Conservation (phyloP, 2,797 vertebrate genomes). For the Lepidocolaptes lacrymiger region DNA sequence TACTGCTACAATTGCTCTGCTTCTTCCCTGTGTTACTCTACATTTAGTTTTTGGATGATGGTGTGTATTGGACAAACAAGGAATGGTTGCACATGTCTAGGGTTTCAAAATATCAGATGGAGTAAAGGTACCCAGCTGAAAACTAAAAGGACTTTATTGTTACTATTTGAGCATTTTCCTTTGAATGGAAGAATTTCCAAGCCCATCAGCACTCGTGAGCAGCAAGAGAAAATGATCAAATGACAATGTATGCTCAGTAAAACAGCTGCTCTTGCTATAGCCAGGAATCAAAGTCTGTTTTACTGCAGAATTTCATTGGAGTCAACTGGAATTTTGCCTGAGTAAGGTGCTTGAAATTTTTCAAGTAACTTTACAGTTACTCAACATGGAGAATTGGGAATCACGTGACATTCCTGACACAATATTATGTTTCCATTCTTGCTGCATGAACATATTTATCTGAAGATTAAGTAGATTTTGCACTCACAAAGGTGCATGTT, state of each 20-base stretch:
- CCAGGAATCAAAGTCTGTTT: neutral
- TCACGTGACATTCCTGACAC: conserved; percentile 37
- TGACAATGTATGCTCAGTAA: neutral
- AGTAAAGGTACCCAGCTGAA: neutral
- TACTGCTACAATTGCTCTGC: neutral
- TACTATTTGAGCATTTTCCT: neutral
- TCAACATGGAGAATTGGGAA: neutral
- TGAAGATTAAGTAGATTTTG: conserved; percentile 53
- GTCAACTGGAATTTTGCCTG: conserved; percentile 40
- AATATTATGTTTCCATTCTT: conserved; percentile 56
- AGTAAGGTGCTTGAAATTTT: conserved; percentile 15
- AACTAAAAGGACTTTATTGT: neutral
- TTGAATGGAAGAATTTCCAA: neutral
- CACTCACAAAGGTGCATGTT: conserved; percentile 11
- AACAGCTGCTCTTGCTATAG: conserved; percentile 31
- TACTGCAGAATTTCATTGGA: conserved; percentile 4
- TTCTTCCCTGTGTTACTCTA: neutral
- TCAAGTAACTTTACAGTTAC: conserved; percentile 47
- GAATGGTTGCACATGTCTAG: neutral
- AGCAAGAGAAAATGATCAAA: conserved; percentile 16
- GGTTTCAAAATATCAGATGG: neutral
- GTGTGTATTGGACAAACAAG: neutral
- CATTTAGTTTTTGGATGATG: neutral
- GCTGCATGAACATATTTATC: conserved; percentile 10
- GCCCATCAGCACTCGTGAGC: neutral